phyloP scores from a whole-genome alignment of 2,113 vertebrate genomes.

The Neotoma lepida region DNA sequence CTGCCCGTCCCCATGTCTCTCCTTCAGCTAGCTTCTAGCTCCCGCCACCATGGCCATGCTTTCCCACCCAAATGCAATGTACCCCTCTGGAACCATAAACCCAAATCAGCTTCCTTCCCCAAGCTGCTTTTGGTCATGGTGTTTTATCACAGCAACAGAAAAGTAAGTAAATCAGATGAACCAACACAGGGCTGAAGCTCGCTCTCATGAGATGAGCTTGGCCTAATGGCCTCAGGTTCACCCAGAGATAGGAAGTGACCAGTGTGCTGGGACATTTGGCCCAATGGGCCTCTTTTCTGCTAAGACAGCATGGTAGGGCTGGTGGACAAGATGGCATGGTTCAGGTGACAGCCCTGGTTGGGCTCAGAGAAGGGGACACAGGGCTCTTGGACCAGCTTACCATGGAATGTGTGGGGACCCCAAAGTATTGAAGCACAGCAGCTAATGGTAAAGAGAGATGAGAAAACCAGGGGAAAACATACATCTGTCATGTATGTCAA shows the following conservation, averaged over 20 bases:
- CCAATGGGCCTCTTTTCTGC: background rate
- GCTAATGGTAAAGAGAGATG: background rate
- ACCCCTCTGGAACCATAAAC: background rate
- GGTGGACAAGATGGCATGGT: background rate
- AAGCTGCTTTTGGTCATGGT: background rate
- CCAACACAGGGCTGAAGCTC: background rate
- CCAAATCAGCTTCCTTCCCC: background rate
- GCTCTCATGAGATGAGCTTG: background rate
- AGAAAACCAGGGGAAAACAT: background rate
- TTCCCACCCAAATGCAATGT: background rate
- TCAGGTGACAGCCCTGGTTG: background rate
- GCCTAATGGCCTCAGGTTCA: background rate
- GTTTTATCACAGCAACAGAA: background rate
- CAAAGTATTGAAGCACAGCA: background rate
- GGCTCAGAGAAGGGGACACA: background rate
- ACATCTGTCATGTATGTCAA: background rate
- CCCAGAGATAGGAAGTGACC: background rate
- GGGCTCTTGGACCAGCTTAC: no score
- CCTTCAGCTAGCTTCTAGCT: background rate
- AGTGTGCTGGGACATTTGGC: background rate
- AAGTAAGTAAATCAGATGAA: background rate
- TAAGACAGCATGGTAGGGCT: no score
- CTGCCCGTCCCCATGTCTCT: accelerated
- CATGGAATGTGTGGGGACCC: background rate
- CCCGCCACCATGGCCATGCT: background rate